Conservation (phyloP, 2,888 invertebrate species). For the Sarcophaga variegata region DNA sequence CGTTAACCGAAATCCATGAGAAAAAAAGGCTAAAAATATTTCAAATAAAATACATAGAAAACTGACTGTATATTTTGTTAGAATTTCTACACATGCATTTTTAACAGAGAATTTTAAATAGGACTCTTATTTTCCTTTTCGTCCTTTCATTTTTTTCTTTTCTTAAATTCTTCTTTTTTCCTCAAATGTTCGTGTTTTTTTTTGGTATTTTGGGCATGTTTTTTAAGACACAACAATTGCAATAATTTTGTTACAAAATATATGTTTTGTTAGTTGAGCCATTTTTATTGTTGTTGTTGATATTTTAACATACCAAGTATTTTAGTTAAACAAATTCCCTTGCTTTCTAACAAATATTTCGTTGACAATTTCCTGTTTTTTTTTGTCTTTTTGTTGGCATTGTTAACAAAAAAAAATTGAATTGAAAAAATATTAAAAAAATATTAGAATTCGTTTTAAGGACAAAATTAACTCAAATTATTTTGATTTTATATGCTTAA, state of each 20-base stretch:
- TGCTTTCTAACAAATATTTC: constrained; percentile 29
- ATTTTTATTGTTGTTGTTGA: constrained; percentile 42
- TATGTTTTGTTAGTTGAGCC: constrained; percentile 51
- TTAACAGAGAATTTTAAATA: constrained; percentile 44
- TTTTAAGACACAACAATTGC: constrained; percentile 66
- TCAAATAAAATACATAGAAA: constrained; percentile 2
- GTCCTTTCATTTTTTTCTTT: not conserved
- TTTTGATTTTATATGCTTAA: not conserved
- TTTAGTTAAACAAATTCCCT: constrained; percentile 53
- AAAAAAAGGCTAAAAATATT: no score
- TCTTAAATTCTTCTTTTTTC: not conserved
- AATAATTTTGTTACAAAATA: constrained; percentile 68
- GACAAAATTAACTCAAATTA: not conserved
- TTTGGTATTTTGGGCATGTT: constrained; percentile 60
- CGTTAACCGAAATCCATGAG: no score
- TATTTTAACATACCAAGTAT: constrained; percentile 49
- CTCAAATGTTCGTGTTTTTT: not conserved
- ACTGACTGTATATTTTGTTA: constrained; percentile 7
- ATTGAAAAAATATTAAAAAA: no score
- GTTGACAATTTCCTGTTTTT: not conserved
- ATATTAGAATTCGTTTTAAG: constrained; percentile 4
- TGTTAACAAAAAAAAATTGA: not conserved
- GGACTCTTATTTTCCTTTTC: constrained; percentile 35
- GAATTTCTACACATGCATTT: constrained; percentile 24
- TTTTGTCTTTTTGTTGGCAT: not conserved